A percentile compares a stretch with the other conserved stretches of the same genome.
Conservation (phyloP, 2,113 vertebrate genomes). For the Tychaedon coryphoeus region DNA sequence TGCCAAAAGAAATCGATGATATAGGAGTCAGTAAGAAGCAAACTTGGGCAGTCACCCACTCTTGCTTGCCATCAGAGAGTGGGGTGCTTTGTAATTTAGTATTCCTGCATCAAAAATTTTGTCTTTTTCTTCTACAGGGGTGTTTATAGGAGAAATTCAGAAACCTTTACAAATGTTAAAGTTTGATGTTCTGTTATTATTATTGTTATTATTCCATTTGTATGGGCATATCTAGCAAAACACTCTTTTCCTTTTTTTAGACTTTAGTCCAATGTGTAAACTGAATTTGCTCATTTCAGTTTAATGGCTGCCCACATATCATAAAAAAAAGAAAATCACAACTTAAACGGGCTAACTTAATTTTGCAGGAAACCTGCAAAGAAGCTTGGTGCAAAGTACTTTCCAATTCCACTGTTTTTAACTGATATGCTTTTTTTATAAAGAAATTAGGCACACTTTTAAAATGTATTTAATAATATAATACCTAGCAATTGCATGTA, state of each 20-base stretch:
- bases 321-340: background rate
- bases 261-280: background rate
- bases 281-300: background rate
- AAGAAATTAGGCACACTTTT: background rate
- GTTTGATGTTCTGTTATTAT: background rate
- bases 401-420: background rate
- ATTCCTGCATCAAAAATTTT: background rate
- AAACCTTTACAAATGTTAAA: background rate
- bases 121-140: background rate
- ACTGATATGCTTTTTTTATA: background rate
- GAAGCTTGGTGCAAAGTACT: background rate
- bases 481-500: background rate
- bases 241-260: background rate
- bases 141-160: background rate
- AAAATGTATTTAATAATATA: background rate
- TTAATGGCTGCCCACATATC: background rate
- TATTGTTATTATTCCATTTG: background rate
- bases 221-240: background rate
- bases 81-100: background rate
- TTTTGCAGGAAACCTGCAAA: background rate
- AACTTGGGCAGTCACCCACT: background rate
- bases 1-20: constrained; percentile 23
- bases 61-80: background rate
- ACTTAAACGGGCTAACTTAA: background rate
- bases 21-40: background rate